Percentiles rank a stretch among this genome's conserved stretches.
phyloP scores from a whole-genome alignment of 2,888 invertebrate genomes.

The Arge pagana region DNA sequence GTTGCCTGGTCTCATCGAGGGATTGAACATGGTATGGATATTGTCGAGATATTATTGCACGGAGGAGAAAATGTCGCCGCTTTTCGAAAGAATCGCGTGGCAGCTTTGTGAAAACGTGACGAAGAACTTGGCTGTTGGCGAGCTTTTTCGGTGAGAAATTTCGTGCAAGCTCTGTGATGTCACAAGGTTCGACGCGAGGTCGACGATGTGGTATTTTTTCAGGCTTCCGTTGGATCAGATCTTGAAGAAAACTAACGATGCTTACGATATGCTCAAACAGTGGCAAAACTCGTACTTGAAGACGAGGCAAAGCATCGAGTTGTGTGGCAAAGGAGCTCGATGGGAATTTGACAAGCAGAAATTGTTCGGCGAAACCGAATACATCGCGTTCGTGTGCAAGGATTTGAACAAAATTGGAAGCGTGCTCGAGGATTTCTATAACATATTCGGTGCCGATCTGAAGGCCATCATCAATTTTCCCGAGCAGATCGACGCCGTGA shows the following conservation, averaged over 20 bases:
- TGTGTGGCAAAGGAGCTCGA: constrained; percentile 80
- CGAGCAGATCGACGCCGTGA: constrained; percentile 81
- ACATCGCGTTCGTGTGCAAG: constrained; percentile 78
- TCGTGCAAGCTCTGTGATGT: too few relatives aligned
- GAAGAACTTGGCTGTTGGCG: constrained; percentile 70
- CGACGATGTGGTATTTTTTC: too few relatives aligned
- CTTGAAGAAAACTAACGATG: constrained; percentile 62
- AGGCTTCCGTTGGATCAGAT: constrained; percentile 64
- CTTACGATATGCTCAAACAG: constrained; percentile 70
- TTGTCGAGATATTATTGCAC: constrained; percentile 82
- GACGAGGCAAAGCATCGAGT: constrained; percentile 82
- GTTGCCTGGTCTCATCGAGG: constrained; percentile 80
- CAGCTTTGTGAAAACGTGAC: constrained; percentile 79
- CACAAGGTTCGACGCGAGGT: too few relatives aligned
- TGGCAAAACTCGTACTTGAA: constrained; percentile 80
- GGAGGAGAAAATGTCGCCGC: constrained; percentile 84
- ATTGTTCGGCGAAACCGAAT: constrained; percentile 84
- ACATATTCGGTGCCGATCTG: constrained; percentile 85
- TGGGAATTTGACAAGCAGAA: constrained; percentile 90
- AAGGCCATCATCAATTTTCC: constrained; percentile 88
- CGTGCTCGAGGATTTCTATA: constrained; percentile 84
- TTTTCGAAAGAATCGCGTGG: constrained; percentile 83
- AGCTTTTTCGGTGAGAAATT: constrained; percentile 67
- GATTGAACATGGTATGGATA: constrained; percentile 89
- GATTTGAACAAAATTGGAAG: constrained; percentile 80